Conservation (phyloP, 2,797 vertebrate species). For the Diglossa cyanea region DNA sequence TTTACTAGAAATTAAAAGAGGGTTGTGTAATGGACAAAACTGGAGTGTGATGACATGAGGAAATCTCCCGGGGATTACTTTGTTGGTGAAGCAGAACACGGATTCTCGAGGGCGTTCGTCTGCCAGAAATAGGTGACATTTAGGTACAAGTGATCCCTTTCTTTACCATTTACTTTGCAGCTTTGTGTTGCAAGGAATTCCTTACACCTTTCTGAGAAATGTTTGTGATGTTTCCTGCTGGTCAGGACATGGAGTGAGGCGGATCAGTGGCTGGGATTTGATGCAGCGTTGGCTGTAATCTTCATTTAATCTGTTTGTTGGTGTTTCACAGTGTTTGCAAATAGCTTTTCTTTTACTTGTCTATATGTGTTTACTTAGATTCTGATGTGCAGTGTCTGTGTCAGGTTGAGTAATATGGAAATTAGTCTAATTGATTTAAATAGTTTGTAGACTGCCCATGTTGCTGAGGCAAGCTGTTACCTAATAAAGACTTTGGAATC, state of each 20-base stretch:
- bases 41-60: not conserved
- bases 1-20: not conserved
- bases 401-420: conserved; percentile 43
- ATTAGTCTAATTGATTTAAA: conserved; percentile 42
- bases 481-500: conserved; percentile 37
- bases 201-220: not conserved
- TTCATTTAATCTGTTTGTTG: not conserved
- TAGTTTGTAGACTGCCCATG: conserved; percentile 46
- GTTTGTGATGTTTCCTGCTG: not conserved
- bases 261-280: not conserved
- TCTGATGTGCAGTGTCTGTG: not conserved
- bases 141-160: not conserved
- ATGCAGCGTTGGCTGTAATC: rapidly evolving
- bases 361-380: not conserved
- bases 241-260: rapidly evolving
- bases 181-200: not conserved
- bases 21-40: not conserved
- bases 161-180: rapidly evolving
- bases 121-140: not conserved
- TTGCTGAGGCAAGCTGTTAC: conserved; percentile 45
- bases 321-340: not conserved
- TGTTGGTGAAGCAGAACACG: not conserved
- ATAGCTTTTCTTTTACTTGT: not conserved
- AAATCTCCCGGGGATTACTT: not conserved
- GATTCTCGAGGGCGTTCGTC: rapidly evolving